Percentiles rank a stretch among this genome's conserved stretches.
phyloP scores from a whole-genome alignment of 2,113 vertebrate species.

The Lampris incognitus region DNA sequence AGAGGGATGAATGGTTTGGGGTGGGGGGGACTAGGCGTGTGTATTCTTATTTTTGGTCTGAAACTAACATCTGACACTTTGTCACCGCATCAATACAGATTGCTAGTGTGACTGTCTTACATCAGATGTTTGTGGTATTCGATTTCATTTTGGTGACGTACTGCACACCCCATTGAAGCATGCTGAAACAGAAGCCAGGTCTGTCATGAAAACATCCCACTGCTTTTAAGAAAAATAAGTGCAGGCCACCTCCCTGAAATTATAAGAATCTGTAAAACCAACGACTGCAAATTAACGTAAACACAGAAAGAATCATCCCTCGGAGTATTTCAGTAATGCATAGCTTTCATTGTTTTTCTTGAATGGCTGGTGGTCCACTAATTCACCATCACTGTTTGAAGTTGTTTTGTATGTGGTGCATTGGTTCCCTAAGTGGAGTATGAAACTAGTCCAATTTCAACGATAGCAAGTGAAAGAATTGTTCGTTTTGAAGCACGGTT shows the following conservation, averaged over 20 bases:
- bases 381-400: constrained; percentile 35
- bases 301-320: constrained; percentile 38
- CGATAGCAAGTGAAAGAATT: background rate
- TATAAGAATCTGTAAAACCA: background rate
- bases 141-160: constrained; percentile 47
- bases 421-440: constrained; percentile 52
- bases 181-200: constrained; percentile 51
- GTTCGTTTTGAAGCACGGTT: background rate
- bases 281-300: background rate
- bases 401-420: constrained; percentile 19
- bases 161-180: constrained; percentile 62
- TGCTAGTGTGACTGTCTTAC: constrained; percentile 42
- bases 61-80: constrained; percentile 47
- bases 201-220: constrained; percentile 55
- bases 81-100: constrained; percentile 50
- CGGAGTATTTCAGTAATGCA: constrained; percentile 8
- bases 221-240: background rate
- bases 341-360: constrained; percentile 56
- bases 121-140: constrained; percentile 55
- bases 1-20: constrained; percentile 22
- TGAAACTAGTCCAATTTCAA: background rate
- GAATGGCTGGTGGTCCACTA: constrained; percentile 34
- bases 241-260: constrained; percentile 18
- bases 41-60: constrained; percentile 46
- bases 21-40: background rate